Evolutionary conservation across 2,113 vertebrate species (phyloP).

Genomic region (Seriola rivoliana): DNA sequence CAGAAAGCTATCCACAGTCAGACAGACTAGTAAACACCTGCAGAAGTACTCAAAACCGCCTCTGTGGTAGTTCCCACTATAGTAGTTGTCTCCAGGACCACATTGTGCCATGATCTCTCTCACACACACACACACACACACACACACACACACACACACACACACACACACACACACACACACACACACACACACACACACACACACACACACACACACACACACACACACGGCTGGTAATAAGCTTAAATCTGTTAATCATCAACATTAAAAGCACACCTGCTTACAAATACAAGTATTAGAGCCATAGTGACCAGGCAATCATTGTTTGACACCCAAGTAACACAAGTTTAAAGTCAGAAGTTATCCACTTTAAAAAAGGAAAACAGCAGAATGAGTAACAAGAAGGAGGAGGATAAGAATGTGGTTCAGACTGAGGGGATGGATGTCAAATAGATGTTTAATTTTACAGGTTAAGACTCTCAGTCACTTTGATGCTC

Average conservation of each 20-base stretch:
- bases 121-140: too few relatives aligned
- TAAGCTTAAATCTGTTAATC: background rate
- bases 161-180: too few relatives aligned
- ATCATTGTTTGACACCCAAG: background rate
- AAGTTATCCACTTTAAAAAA: background rate
- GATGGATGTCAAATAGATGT: constrained; percentile 15
- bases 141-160: too few relatives aligned
- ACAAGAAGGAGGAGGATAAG: background rate
- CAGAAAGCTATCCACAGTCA: too few relatives aligned
- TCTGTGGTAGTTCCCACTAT: too few relatives aligned
- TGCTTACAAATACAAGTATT: background rate
- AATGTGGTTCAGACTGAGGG: constrained; percentile 12
- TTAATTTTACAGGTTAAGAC: constrained; percentile 18
- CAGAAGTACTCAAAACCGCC: too few relatives aligned
- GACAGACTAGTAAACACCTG: too few relatives aligned
- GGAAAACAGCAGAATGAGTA: background rate
- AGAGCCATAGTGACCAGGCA: background rate
- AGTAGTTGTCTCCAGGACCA: too few relatives aligned
- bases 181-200: too few relatives aligned
- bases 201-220: too few relatives aligned
- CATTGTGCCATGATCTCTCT: too few relatives aligned
- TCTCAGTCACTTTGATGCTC: constrained; percentile 8
- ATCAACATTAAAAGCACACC: constrained; percentile 2
- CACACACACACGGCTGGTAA: too few relatives aligned
- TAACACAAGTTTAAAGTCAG: background rate